Evolutionary conservation across 2,888 invertebrate species (phyloP), one percentile per base, ranked within the genome.

Genomic region (Girardia tigrina): DNA sequence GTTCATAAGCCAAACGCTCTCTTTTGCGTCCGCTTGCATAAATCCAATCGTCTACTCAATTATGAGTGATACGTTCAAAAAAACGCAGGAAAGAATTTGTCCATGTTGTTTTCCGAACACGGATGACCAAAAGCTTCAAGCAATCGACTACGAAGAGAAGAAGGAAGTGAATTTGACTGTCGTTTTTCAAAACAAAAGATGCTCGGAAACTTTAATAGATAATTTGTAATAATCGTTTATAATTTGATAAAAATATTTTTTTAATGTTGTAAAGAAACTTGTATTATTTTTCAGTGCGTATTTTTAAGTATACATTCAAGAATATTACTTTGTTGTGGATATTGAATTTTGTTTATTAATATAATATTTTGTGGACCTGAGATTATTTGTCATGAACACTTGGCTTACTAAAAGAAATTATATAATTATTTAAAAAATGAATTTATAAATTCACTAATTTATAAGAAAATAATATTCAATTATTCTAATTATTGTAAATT

Each of bases 21-120:
- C 74, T 6, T 75, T 75, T 75, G 75, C 75, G 0, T 75, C 75
- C 0, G 75, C 75, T 28, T 75, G 75, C 36, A 75, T 75, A 16
- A 75, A 75, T 29, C 75, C 75, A 8, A 75, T 75, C 28, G 75
- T 75, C 76, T 75, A 75, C 28, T 75, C 75, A 1, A 42, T 75
- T 8, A 28, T 75, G 28, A 75, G 75, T 42, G 72, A 42, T n/a
- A 36, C 75, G 0, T 75, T 75, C 75, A 75, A 75, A 29, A 56
- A 56, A n/a, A 56, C 56, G 20, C 56, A 56, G 23, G 56, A 56
- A 56, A 4, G 56, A 56, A 56, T 56, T 56, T 56, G 56, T 56
- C 56, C 56, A 23, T 56, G 56, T n/a, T 56, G 56, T n/a, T 12
- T 56, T 56, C 56, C n/a, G n/a, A 56, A 56, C n/a, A 12, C n/a